A percentile compares a stretch with the other conserved stretches of the same genome.
phyloP scores from a whole-genome alignment of 2,888 invertebrate species.

The Priocnemis perturbator region DNA sequence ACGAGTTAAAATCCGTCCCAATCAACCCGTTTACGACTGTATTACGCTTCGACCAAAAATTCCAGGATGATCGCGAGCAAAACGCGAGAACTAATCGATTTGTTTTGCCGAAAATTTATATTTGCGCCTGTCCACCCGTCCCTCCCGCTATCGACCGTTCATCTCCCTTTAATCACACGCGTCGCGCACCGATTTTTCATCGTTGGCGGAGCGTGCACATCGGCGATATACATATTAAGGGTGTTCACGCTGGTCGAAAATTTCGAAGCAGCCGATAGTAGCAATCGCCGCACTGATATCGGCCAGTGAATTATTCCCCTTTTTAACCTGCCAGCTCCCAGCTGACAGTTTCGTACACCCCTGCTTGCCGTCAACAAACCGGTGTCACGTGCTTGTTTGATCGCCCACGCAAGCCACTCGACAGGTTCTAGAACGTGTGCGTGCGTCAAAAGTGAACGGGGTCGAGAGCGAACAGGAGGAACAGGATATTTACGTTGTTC shows the following conservation, averaged over 20 bases:
- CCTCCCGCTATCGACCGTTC: too few relatives aligned
- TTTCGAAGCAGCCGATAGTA: slow-evolving; percentile 33
- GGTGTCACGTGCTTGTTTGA: slow-evolving; percentile 41
- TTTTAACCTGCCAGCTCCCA: background rate
- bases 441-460: background rate
- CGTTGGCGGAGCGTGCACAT: slow-evolving; percentile 2
- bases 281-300: slow-evolving; percentile 28
- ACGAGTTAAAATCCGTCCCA: too few relatives aligned
- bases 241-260: slow-evolving; percentile 14
- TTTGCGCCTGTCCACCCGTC: too few relatives aligned
- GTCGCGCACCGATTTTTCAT: slow-evolving; percentile 16
- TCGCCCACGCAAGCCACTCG: slow-evolving; percentile 23
- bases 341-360: background rate
- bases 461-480: slow-evolving; percentile 1
- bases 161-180: too few relatives aligned
- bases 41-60: too few relatives aligned
- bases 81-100: too few relatives aligned
- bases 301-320: slow-evolving; percentile 37
- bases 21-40: too few relatives aligned
- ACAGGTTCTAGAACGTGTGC: background rate
- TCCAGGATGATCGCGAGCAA: too few relatives aligned
- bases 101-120: too few relatives aligned
- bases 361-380: slow-evolving; percentile 32
- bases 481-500: background rate
- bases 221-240: slow-evolving; percentile 11